Evolutionary conservation across 2,888 invertebrate genomes (phyloP), one percentile per base, ranked within the genome.

Genomic region (Drosophila borborema): DNA sequence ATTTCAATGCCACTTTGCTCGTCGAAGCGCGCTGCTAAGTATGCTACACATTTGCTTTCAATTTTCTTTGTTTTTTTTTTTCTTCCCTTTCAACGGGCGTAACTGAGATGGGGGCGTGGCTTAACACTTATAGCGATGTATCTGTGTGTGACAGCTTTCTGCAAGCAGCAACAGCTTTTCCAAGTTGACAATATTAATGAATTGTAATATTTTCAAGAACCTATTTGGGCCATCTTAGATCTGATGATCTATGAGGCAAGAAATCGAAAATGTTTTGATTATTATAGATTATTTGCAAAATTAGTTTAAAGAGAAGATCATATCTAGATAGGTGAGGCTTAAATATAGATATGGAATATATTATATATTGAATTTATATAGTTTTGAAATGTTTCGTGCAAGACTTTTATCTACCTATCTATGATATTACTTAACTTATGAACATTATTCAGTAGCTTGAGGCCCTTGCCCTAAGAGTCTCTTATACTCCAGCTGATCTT

Each of bases 1-100:
- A 68, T 83, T 86, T 89, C 87, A 90, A 86, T 89, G 90, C 73
- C 85, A 80, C 78, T 90, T 90, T 72, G 62, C 54, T 46, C 38
- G 82, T 45, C 55, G 62, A 59, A 56, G 74, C 64, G 76, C 72
- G 65, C 82, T 72, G 74, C 77, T 86, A 85, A 90, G 89, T 83
- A 77, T 83, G 74, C 84, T 86, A 86, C 77, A 86, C 67, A 86
- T 77, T 71, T 71, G 68, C 71, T 66, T 86, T 82, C 73, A 77
- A 72, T 80, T 68, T 70, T 64, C 79, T 63, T 77, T 71, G 64
- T 61, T 54, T 54, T 72, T n/a, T n/a, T n/a, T 74, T 67, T 56
- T 55, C 45, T 41, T 10, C 16, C 65, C 62, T 28, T 28, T 6
- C 18, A 60, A 64, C 59, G 54, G 20, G 31, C 23, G 56, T 49